phyloP scores from a whole-genome alignment of 2,888 invertebrate species.

The Limnephilus marmoratus region DNA sequence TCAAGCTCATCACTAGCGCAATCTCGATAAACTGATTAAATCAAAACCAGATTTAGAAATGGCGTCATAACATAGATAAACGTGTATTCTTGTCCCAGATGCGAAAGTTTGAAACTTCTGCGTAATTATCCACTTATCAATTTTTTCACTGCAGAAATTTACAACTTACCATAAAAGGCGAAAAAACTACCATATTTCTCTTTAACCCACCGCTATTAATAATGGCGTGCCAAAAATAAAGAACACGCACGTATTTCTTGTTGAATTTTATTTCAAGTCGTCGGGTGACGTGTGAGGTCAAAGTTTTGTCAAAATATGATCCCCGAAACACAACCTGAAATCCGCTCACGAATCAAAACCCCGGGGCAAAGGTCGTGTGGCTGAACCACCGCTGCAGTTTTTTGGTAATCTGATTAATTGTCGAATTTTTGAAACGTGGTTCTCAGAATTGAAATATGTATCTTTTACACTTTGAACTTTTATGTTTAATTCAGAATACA shows the following conservation, averaged over 20 bases:
- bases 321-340: not conserved
- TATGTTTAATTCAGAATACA: no score
- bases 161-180: not conserved
- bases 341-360: constrained; percentile 24
- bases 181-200: not conserved
- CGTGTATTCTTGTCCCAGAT: not conserved
- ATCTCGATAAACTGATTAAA: not conserved
- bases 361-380: not conserved
- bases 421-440: not conserved
- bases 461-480: not conserved
- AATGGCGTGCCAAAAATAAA: not conserved
- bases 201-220: not conserved
- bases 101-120: not conserved
- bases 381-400: not conserved
- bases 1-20: not conserved
- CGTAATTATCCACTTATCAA: not conserved
- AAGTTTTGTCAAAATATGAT: constrained; percentile 37
- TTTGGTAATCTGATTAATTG: not conserved
- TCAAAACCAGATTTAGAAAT: no score
- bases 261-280: not conserved
- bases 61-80: not conserved
- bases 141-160: not conserved
- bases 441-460: not conserved
- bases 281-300: constrained; percentile 9
- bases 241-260: not conserved